Conservation (phyloP, 2,888 invertebrate genomes). For the Rhagium mordax region DNA sequence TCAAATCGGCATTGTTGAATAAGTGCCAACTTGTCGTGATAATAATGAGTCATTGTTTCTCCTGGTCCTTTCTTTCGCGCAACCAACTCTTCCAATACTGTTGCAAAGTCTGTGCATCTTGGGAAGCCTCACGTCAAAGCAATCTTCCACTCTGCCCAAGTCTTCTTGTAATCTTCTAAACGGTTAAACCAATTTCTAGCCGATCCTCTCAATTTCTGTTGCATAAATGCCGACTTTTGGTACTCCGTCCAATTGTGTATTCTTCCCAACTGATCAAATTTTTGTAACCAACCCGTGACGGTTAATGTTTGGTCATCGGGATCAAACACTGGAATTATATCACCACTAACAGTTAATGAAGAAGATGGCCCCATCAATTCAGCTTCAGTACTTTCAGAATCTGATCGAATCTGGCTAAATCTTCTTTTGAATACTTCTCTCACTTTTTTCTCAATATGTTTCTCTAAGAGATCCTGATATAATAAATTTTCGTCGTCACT, state of each 20-base stretch:
- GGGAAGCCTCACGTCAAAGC: constrained; percentile 49
- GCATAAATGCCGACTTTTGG: constrained; percentile 43
- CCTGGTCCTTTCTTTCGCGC: constrained; percentile 48
- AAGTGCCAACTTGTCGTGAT: too few relatives aligned
- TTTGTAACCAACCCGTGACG: constrained; percentile 44
- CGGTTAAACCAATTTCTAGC: constrained; percentile 44
- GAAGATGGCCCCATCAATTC: not conserved
- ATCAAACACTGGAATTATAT: constrained; percentile 37
- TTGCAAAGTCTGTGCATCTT: constrained; percentile 55
- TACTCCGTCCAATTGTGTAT: constrained; percentile 45
- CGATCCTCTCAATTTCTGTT: constrained; percentile 38
- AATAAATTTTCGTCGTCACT: too few relatives aligned
- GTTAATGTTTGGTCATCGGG: constrained; percentile 45
- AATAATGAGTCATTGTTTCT: too few relatives aligned
- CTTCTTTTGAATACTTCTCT: too few relatives aligned
- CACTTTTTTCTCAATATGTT: too few relatives aligned
- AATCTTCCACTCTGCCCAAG: constrained; percentile 59
- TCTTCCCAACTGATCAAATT: constrained; percentile 42
- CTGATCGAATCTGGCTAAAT: too few relatives aligned
- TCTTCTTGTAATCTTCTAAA: constrained; percentile 47
- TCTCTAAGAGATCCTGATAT: too few relatives aligned
- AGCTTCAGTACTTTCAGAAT: too few relatives aligned
- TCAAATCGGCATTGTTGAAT: too few relatives aligned
- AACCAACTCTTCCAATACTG: constrained; percentile 57
- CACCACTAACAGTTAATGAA: not conserved